These are phyloP conservation scores for Remorina albescens DNA, from an alignment of 2,797 vertebrate genomes.

Conservation along the genomic window DNA sequence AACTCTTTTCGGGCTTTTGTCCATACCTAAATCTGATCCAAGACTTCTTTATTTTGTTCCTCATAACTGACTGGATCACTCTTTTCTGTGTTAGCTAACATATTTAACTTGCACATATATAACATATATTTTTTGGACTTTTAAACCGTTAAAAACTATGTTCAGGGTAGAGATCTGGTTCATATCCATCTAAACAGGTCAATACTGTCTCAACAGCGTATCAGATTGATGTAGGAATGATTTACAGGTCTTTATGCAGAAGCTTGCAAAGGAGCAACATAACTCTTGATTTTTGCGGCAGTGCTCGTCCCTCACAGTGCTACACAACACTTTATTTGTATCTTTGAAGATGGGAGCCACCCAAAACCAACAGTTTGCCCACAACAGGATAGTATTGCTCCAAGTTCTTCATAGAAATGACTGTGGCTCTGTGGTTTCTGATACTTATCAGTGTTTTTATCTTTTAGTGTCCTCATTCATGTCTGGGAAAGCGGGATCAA, in stretches of 20 bases:
- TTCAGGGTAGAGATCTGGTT: not conserved
- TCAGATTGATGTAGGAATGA: not conserved
- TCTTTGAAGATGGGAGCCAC: constrained; percentile 17
- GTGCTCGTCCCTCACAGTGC: not conserved
- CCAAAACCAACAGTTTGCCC: not conserved
- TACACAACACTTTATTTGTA: constrained; percentile 20
- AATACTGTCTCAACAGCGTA: not conserved
- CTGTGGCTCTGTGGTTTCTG: constrained; percentile 1
- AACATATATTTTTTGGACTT: not conserved
- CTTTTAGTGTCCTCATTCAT: not conserved
- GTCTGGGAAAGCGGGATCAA: not conserved
- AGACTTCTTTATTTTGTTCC: not conserved
- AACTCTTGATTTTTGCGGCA: not conserved
- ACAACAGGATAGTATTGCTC: not conserved
- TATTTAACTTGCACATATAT: not conserved
- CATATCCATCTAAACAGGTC: not conserved
- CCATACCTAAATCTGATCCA: not conserved
- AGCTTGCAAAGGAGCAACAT: not conserved
- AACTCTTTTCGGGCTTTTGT: not conserved
- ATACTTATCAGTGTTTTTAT: constrained; percentile 14
- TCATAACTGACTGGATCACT: not conserved
- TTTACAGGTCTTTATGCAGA: not conserved
- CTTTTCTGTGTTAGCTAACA: not conserved
- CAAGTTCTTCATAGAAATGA: constrained; percentile 19
- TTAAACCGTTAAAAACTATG: not conserved